These are phyloP conservation scores for Sinotaia quadrata DNA, from an alignment of 2,888 invertebrate genomes.

Conservation along the genomic window DNA sequence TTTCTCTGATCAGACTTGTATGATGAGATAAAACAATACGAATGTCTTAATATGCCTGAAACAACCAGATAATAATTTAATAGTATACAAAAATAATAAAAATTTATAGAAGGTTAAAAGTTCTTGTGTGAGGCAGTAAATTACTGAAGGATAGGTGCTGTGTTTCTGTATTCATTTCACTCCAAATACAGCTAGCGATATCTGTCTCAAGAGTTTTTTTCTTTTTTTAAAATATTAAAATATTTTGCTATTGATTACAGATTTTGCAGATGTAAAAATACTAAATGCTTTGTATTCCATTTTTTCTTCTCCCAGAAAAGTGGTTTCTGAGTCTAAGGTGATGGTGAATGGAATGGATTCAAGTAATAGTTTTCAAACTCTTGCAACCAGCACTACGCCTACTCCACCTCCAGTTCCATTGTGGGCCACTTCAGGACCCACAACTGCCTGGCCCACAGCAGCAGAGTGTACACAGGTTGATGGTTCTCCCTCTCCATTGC, in stretches of 20 bases:
- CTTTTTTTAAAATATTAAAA: too few relatives aligned
- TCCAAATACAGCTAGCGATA: too few relatives aligned
- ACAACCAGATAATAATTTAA: too few relatives aligned
- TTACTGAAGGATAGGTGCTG: too few relatives aligned
- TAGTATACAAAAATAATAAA: too few relatives aligned
- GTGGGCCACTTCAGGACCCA: conserved; percentile 24
- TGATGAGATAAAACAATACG: too few relatives aligned
- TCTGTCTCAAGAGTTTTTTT: too few relatives aligned
- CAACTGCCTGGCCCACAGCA: conserved; percentile 8
- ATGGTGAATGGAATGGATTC: conserved; percentile 62
- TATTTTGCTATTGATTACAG: not conserved
- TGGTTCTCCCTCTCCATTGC: conserved; percentile 12
- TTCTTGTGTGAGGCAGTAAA: too few relatives aligned
- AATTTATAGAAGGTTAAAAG: too few relatives aligned
- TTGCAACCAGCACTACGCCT: conserved; percentile 16
- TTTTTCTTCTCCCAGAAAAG: conserved; percentile 53
- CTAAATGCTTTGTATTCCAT: not conserved
- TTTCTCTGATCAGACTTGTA: too few relatives aligned
- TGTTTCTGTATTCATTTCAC: too few relatives aligned
- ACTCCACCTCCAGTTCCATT: conserved; percentile 35
- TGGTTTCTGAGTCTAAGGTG: conserved; percentile 55
- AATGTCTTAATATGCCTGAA: too few relatives aligned
- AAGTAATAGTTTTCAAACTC: conserved; percentile 34
- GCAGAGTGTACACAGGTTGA: not conserved
- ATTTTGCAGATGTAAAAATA: not conserved